Evolutionary conservation across 2,797 vertebrate genomes (phyloP).

Genomic region (Pipistrellus kuhlii): DNA sequence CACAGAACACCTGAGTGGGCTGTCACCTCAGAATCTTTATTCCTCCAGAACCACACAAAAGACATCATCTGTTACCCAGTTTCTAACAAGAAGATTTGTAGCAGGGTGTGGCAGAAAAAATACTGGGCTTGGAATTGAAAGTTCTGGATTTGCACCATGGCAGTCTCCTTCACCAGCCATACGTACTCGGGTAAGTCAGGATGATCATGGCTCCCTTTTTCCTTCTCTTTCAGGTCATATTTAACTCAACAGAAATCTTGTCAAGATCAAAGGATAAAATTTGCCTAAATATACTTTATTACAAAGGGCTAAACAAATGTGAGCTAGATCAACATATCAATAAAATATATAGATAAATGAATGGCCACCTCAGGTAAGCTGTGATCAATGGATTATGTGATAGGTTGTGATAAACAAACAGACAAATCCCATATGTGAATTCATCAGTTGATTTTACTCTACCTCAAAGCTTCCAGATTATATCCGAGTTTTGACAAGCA

Average conservation of each 20-base stretch:
- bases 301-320: slow-evolving; percentile 46
- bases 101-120: neutral
- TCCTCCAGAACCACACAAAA: neutral
- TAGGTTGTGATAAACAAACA: neutral
- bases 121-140: neutral
- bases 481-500: neutral
- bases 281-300: slow-evolving; percentile 51
- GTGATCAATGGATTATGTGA: neutral
- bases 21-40: neutral
- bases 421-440: neutral
- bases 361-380: neutral
- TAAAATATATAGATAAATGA: slow-evolving; percentile 36
- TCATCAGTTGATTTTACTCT: neutral
- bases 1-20: neutral
- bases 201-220: neutral
- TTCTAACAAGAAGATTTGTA: neutral
- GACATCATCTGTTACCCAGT: neutral
- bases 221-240: neutral
- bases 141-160: neutral
- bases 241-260: slow-evolving; percentile 20
- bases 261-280: slow-evolving; percentile 48
- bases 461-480: neutral
- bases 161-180: neutral
- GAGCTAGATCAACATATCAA: slow-evolving; percentile 1
- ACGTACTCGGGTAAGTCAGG: neutral